Base-by-base conservation (phyloP, 1,140 invertebrate species). In the Orchestia grillus region DNA sequence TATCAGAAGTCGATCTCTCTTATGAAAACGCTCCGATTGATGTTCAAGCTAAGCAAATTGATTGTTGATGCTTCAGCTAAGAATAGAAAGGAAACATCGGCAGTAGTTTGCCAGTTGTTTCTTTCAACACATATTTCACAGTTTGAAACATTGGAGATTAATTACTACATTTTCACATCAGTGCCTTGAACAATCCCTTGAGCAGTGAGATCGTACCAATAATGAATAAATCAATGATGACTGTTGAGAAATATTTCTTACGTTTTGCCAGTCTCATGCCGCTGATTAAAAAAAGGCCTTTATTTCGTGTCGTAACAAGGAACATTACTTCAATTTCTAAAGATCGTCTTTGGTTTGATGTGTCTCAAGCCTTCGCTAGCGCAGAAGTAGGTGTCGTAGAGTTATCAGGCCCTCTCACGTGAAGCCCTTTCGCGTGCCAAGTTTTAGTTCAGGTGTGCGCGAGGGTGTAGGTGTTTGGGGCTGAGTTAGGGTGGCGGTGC, bases 401-500 rank as follows among this genome's bases (percentile, higher is more conserved):
- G 43, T 42, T 90, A 90, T 90, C 88, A 90, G 28, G 41, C 88
- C 4, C 41, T 42, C n/a, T 90, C 88, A 90, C 88, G 88, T 44
- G n/a, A 77, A 42, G 88, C 88, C 0, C 0, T 15, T 23, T 41
- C 88, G 88, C 23, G 88, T 90, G 88, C 88, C 88, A 90, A 90
- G 88, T 44, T 44, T 42, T 19, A 28, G 88, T 28, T 90, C 41
- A 90, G 88, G 41, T 90, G 88, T 44, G 41, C 88, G 41, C 36
- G 41, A 90, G 88, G 88, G n/a, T 90, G 92, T 94, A 44, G 92
- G 92, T 94, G 92, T 91, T 42, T 42, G 88, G 41, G 28, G 41
- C 44, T 91, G 19, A 23, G 88, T 43, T 91, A 11, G 88, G 88
- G 88, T 91, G 88, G 88, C 44, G 8, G 44, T 42, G 44, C 43